Base-by-base conservation (phyloP, 2,888 invertebrate species). In the Siphonodentalium dalli region DNA sequence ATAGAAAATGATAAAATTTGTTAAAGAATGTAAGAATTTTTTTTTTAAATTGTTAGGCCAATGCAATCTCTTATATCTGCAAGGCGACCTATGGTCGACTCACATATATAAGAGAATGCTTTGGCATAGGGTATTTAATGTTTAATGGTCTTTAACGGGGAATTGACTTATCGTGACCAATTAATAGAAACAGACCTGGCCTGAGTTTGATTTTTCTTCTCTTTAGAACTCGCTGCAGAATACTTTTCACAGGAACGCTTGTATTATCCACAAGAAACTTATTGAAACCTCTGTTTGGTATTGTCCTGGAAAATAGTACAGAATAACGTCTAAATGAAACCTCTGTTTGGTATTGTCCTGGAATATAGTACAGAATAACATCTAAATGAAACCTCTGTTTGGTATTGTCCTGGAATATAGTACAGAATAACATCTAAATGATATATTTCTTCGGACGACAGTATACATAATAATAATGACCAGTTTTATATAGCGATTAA, bases 241-340 rank as follows among this genome's bases (percentile, higher is more conserved):
- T 63, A 13, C 74, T 74, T 50, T 66, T 66, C 66, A 79, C 69
- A 3, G 66, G 57, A 15, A 76, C 60, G 34, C 59, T 61, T 55
- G 74, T 64, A 21, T 64, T 63, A n/a, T 77, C 75, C 29, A 81
- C 67, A 56, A 77, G 77, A 43, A 82, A 73, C 60, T 79, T 81
- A 52, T 79, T 75, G 55, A 78, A 79, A 3, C 79, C 80, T 40
- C 74, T 58, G 47, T 75, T 75, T 35, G 79, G 80, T 51, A 80
- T 72, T 58, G 72, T 72, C 35, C 79, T 79, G 61, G 5, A 64
- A 63, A 41, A 43, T 42, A 42, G 44, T 11, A 44, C 21, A n/a
- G 11, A 11, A 23, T 26, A 8, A 26, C 21, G 6, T 18, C 24
- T 18, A 48, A 27, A 40, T 18, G 9, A 40, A 11, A 35, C 46